Percentiles rank a stretch among this genome's conserved stretches.
These are phyloP conservation scores for Zaprionus ghesquierei DNA, from an alignment of 1,140 invertebrate genomes.

Conservation along the genomic window DNA sequence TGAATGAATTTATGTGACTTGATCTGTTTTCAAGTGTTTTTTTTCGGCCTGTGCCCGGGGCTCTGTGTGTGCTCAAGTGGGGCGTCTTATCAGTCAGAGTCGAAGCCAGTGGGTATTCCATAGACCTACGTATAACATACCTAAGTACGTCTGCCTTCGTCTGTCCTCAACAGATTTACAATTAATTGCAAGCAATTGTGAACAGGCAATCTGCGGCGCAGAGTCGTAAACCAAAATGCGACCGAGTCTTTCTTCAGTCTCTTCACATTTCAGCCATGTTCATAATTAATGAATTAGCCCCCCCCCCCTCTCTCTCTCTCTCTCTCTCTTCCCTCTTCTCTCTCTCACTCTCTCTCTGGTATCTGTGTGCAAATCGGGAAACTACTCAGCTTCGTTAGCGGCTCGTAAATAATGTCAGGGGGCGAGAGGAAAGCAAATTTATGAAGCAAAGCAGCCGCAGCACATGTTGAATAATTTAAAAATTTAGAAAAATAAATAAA, in stretches of 20 bases:
- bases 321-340: not conserved
- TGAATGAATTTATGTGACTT: conserved; percentile 48
- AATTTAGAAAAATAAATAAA: conserved; percentile 51
- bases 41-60: not conserved
- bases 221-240: conserved; percentile 8
- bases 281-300: conserved; percentile 38
- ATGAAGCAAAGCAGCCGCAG: conserved; percentile 12
- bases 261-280: conserved; percentile 6
- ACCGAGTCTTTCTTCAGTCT: not conserved
- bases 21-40: conserved; percentile 55
- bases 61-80: conserved; percentile 27
- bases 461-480: conserved; percentile 53
- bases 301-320: no score
- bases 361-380: conserved; percentile 31
- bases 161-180: conserved; percentile 52
- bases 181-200: conserved; percentile 57
- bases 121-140: not conserved
- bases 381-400: conserved; percentile 52
- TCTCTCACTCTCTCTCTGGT: not conserved
- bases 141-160: not conserved
- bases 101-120: not conserved
- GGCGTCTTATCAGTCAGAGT: conserved; percentile 43
- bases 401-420: conserved; percentile 53
- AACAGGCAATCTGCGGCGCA: conserved; percentile 5
- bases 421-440: conserved; percentile 37